Evolutionary conservation across 1,140 invertebrate species (phyloP).

Genomic region (Cryptotermes secundus): DNA sequence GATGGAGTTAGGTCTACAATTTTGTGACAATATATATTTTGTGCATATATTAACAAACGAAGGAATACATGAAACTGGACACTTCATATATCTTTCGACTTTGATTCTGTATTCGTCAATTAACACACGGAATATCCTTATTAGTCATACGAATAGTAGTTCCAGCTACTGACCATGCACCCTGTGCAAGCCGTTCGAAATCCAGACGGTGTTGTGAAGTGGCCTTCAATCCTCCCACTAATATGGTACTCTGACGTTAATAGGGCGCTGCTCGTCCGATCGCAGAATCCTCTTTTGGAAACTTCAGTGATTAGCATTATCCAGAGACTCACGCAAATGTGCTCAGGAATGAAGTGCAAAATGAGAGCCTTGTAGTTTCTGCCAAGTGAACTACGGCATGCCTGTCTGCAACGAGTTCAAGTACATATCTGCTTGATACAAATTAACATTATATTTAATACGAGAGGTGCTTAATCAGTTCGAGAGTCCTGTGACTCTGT

Average conservation of each 20-base stretch:
- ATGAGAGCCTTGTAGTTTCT: neutral
- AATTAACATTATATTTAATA: neutral
- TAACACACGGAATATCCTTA: too few relatives aligned
- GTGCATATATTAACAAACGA: too few relatives aligned
- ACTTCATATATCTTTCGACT: too few relatives aligned
- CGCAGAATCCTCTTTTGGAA: neutral
- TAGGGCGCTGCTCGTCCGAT: neutral
- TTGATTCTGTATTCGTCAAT: too few relatives aligned
- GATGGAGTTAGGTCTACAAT: too few relatives aligned
- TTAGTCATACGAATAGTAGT: too few relatives aligned
- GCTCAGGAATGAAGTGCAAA: neutral
- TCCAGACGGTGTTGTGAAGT: neutral
- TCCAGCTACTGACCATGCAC: too few relatives aligned
- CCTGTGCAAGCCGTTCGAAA: neutral
- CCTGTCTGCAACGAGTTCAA: neutral
- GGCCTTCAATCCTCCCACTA: neutral
- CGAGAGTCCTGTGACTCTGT: too few relatives aligned
- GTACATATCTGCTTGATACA: neutral
- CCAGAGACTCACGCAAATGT: neutral
- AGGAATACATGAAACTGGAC: too few relatives aligned
- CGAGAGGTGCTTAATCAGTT: neutral
- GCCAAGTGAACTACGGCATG: neutral
- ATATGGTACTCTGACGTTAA: neutral
- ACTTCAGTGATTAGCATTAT: neutral
- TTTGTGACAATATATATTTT: too few relatives aligned